These are phyloP conservation scores for Ichneumon xanthorius DNA, from an alignment of 2,888 invertebrate genomes.

Conservation along the genomic window DNA sequence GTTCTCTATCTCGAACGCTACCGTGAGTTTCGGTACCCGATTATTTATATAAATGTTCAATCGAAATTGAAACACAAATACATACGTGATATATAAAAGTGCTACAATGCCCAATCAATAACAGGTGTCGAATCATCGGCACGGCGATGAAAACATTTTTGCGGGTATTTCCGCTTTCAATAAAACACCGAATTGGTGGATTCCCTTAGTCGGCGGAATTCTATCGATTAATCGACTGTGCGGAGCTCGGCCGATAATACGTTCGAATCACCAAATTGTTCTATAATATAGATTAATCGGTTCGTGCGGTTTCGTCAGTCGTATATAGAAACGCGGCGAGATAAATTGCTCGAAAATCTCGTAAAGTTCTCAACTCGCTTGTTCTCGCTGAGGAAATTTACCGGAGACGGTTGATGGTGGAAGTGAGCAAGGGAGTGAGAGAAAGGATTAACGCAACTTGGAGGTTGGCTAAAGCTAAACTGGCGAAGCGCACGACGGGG, in stretches of 20 bases:
- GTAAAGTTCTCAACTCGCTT: conserved; percentile 32
- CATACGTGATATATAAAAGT: too few species aligned
- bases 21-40: conserved; percentile 76
- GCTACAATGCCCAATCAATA: too few species aligned
- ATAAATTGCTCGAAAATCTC: conserved; percentile 45
- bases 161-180: neutral
- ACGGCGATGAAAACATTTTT: neutral
- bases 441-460: conserved; percentile 49
- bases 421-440: conserved; percentile 5
- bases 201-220: conserved; percentile 2
- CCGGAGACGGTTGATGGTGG: neutral
- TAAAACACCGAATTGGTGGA: neutral
- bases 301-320: conserved; percentile 16
- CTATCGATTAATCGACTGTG: conserved; percentile 6
- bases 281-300: conserved; percentile 31
- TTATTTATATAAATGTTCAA: too few species aligned
- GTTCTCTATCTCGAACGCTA: conserved; percentile 81
- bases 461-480: conserved; percentile 35
- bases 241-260: conserved; percentile 11
- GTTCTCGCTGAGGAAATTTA: conserved; percentile 32
- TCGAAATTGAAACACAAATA: neutral
- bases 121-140: too few species aligned
- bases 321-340: conserved; percentile 2
- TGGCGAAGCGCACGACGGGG: neutral
- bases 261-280: conserved; percentile 39